Evolutionary conservation across 53 echinoderm and acorn worm genomes (phyloP), one percentile per base, ranked within the genome.

Genomic region (Pentamera pediparva): DNA sequence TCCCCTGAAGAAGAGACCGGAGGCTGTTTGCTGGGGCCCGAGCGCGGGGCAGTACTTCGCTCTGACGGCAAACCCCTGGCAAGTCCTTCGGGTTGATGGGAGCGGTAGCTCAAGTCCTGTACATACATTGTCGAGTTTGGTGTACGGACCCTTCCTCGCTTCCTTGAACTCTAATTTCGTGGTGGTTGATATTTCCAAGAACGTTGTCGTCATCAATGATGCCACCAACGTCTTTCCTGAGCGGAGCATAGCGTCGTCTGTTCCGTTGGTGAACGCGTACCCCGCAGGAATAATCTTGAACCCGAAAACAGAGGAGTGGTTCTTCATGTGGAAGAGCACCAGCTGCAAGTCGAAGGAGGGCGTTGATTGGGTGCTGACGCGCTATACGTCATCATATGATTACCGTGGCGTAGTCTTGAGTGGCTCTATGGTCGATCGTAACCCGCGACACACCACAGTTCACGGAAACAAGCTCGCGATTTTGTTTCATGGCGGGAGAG

Each of bases 281-380:
- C 67, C 67, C 29, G 67, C 67, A 5, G 67, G 67, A 1, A 67
- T 67, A 7, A 67, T 27, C 30, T 41, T 67, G 30, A 43, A 43
- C 3, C 10, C n/a, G 17, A 45, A 67, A 43, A 45, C 67, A 4
- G 43, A 45, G 0, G 67, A 67, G 12, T 67, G 67, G 67, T 67
- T 67, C 29, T 41, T 43, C 22, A 26, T 67, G 4, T 67, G 67
- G 67, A 67, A 67, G 45, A 67, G 48, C 15, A 29, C 45, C 12
- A 40, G 67, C 48, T n/a, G 29, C 18, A 67, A 67, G 12, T 30
- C 41, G 2, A 2, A 11, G 7, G 25, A 47, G 9, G 5, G n/a
- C 6, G 67, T 67, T 39, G 67, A 67, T 9, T 67, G 67, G 67
- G 39, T 41, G 12, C 27, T 67, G 37, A 67, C 67, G 15, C 25